Conservation (phyloP, 1,140 invertebrate species). For the Zaprionus lachaisei region DNA sequence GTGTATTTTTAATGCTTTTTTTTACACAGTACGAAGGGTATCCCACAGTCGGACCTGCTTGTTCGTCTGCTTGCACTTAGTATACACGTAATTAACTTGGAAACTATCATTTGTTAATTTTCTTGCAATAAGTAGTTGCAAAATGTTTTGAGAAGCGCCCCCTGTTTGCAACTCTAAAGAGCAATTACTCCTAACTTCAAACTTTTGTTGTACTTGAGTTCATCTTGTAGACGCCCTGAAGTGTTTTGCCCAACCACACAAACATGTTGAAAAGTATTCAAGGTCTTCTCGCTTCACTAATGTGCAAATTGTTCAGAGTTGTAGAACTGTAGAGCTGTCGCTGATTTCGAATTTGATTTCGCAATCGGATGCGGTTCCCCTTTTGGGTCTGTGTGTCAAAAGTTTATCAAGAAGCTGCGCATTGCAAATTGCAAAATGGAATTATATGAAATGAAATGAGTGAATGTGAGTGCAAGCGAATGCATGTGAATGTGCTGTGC, state of each 20-base stretch:
- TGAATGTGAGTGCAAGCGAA: slow-evolving; percentile 3
- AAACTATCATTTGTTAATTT: slow-evolving; percentile 5
- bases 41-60: too few species aligned
- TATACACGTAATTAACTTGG: background rate
- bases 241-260: background rate
- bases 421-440: slow-evolving; percentile 13
- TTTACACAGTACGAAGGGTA: too few species aligned
- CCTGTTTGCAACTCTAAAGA: background rate
- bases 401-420: slow-evolving; percentile 34
- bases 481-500: background rate
- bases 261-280: background rate
- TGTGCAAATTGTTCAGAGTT: background rate
- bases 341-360: slow-evolving; percentile 8
- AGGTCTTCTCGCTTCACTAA: background rate
- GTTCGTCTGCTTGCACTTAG: background rate
- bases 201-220: background rate
- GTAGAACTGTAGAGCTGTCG: background rate
- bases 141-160: background rate
- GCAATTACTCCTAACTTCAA: background rate
- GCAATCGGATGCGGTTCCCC: slow-evolving; percentile 2
- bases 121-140: background rate
- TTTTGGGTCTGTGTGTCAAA: slow-evolving; percentile 16
- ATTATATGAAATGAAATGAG: slow-evolving; percentile 15
- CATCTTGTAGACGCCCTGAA: background rate
- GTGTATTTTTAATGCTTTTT: too few species aligned